These are phyloP conservation scores for Lamellibrachia luymesi DNA, from an alignment of 1,140 invertebrate genomes.

Conservation along the genomic window DNA sequence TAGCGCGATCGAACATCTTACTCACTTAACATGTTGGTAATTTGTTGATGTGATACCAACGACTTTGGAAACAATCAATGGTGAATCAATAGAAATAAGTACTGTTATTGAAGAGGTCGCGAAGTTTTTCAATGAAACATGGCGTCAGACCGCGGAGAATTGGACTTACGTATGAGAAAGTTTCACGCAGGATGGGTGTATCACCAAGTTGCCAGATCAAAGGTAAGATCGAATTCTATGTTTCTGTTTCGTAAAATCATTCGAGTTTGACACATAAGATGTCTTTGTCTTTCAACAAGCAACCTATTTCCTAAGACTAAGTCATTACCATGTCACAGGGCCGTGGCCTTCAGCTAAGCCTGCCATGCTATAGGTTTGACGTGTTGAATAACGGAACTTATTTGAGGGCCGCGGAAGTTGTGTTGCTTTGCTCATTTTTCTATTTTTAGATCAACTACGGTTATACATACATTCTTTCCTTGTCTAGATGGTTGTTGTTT, in stretches of 20 bases:
- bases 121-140: background rate
- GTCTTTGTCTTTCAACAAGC: background rate
- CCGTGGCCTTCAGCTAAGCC: too few relatives aligned
- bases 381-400: background rate
- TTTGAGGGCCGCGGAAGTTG: background rate
- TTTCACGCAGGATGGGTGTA: background rate
- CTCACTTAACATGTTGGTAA: background rate
- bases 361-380: too few relatives aligned
- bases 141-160: background rate
- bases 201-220: background rate
- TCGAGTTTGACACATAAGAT: background rate
- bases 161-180: background rate
- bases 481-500: background rate
- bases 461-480: background rate
- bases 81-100: background rate
- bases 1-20: background rate
- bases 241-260: background rate
- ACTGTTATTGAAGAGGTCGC: background rate
- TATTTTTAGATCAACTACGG: background rate
- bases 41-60: background rate
- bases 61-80: background rate
- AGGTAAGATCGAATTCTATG: background rate
- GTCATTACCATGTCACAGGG: background rate
- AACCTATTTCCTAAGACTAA: background rate
- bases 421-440: background rate